Evolutionary conservation across 1,140 invertebrate species (phyloP).

Genomic region (Ceratoteleas bidentatus): DNA sequence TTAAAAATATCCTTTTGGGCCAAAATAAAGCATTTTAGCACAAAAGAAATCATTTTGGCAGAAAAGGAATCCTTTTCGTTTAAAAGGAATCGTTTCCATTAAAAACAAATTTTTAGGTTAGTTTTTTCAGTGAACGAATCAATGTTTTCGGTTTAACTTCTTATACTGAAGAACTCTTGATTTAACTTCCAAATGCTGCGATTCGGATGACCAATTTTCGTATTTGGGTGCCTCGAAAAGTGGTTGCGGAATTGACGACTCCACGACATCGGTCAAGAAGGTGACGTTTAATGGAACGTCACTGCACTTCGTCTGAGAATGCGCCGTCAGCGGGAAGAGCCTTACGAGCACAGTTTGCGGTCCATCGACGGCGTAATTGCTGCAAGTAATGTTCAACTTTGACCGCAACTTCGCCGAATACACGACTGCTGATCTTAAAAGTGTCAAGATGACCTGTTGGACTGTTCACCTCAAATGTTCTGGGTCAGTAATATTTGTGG

Average conservation of each 20-base stretch:
- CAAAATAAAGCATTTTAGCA: too few relatives aligned
- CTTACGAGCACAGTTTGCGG: constrained; percentile 4
- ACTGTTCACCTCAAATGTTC: background rate
- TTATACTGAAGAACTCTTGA: background rate
- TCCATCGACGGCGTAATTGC: constrained; percentile 1
- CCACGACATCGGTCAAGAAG: constrained; percentile 18
- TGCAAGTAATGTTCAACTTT: constrained; percentile 13
- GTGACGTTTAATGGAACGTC: constrained; percentile 9
- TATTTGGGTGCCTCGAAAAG: background rate
- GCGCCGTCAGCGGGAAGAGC: constrained; percentile 16
- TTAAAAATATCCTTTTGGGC: too few relatives aligned
- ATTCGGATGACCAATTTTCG: background rate
- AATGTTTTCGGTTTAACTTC: too few relatives aligned
- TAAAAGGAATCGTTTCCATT: too few relatives aligned
- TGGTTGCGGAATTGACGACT: constrained; percentile 5
- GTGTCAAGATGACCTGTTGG: background rate
- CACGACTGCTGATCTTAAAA: background rate
- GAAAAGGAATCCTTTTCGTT: too few relatives aligned
- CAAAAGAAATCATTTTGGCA: too few relatives aligned
- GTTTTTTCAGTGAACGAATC: too few relatives aligned
- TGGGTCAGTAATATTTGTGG: too few relatives aligned
- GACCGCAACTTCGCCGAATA: constrained; percentile 1
- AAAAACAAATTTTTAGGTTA: too few relatives aligned
- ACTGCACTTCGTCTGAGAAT: constrained; percentile 10
- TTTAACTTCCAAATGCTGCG: background rate